phyloP scores from a whole-genome alignment of 2,797 vertebrate species.

The Pantherophis alleghaniensis region DNA sequence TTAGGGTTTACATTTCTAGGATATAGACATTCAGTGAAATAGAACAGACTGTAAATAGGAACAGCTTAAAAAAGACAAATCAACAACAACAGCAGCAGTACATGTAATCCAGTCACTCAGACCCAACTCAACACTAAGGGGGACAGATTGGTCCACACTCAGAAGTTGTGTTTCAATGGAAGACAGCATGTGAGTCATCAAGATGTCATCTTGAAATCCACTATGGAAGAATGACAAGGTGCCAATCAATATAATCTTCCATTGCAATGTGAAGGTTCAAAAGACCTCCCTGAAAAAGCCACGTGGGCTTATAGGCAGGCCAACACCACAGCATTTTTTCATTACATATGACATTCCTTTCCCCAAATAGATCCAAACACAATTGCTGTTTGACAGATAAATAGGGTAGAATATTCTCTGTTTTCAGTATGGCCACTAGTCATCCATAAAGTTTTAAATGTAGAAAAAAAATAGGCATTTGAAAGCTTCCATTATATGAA shows the following conservation, averaged over 20 bases:
- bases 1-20: not conserved
- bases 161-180: not conserved
- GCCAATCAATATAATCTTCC: not conserved
- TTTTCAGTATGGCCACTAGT: not conserved
- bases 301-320: not conserved
- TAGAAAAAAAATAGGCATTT: not conserved
- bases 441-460: not conserved
- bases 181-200: not conserved
- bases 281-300: not conserved
- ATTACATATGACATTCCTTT: not conserved
- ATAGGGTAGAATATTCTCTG: not conserved
- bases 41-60: not conserved
- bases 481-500: not conserved
- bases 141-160: not conserved
- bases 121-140: not conserved
- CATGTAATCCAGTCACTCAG: not conserved
- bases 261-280: not conserved
- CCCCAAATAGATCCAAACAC: not conserved
- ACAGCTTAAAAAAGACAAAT: not conserved
- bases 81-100: not conserved
- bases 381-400: not conserved
- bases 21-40: not conserved
- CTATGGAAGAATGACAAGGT: too few relatives aligned
- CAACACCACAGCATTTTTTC: not conserved
- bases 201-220: not conserved